Percentiles rank a stretch among this genome's conserved stretches.
Conservation (phyloP, 2,797 vertebrate genomes). For the Lindbergichthys nudifrons region DNA sequence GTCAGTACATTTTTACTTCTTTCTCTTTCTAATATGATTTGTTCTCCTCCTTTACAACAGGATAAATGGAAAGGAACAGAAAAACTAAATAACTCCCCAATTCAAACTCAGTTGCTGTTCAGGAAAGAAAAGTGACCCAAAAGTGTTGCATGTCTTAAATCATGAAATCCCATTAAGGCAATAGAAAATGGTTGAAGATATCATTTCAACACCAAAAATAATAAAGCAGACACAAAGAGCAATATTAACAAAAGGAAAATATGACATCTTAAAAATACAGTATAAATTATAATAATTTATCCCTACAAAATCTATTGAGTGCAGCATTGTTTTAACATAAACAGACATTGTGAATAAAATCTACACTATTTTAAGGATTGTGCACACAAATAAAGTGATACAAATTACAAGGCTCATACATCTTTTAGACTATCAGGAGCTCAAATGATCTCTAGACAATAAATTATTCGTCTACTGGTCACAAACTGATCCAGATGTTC, state of each 20-base stretch:
- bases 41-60: constrained; percentile 27
- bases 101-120: neutral
- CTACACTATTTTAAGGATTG: neutral
- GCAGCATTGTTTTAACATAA: constrained; percentile 17
- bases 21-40: constrained; percentile 8
- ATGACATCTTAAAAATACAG: constrained; percentile 12
- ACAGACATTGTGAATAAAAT: constrained; percentile 29
- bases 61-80: constrained; percentile 16
- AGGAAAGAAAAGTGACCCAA: neutral
- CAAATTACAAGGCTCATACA: constrained; percentile 11
- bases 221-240: neutral
- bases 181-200: constrained; percentile 24
- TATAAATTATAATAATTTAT: neutral
- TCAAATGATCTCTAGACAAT: constrained; percentile 26
- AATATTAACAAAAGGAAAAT: constrained; percentile 27
- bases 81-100: neutral
- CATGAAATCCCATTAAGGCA: constrained; percentile 25
- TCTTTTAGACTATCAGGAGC: constrained; percentile 3
- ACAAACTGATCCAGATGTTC: constrained; percentile 6
- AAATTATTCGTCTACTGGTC: neutral
- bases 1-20: neutral
- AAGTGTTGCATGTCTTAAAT: neutral
- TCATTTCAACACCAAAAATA: neutral
- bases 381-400: constrained; percentile 36
- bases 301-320: constrained; percentile 22